phyloP scores from a whole-genome alignment of 2,888 invertebrate species.

The Tenthredo notha region DNA sequence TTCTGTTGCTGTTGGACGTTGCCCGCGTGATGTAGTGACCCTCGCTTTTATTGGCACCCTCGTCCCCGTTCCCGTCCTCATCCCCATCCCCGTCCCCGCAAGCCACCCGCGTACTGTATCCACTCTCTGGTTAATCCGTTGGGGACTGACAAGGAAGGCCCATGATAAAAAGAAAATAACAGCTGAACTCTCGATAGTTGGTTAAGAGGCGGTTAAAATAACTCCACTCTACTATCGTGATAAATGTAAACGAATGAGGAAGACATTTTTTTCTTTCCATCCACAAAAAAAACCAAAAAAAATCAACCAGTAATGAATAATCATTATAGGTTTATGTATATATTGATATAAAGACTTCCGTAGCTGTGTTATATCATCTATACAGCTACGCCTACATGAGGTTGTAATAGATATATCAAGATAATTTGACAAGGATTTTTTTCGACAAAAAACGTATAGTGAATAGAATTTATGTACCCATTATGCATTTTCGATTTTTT shows the following conservation, averaged over 20 bases:
- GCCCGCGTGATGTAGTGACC: slow-evolving; percentile 66
- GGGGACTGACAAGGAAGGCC: slow-evolving; percentile 43
- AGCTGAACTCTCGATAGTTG: background rate
- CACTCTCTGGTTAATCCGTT: slow-evolving; percentile 70
- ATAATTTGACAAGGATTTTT: background rate
- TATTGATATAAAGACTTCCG: background rate
- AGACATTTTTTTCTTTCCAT: too few species aligned
- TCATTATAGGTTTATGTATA: background rate
- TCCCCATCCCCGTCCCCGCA: slow-evolving; percentile 58
- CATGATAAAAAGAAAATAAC: slow-evolving; percentile 41
- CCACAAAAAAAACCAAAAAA: background rate
- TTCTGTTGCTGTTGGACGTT: slow-evolving; percentile 52
- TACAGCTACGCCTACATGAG: background rate
- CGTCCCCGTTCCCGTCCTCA: slow-evolving; percentile 60
- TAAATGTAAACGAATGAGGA: background rate
- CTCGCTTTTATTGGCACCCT: slow-evolving; percentile 70
- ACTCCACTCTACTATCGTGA: background rate
- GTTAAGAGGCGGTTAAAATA: slow-evolving; percentile 5
- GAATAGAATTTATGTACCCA: background rate
- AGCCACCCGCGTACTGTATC: slow-evolving; percentile 68
- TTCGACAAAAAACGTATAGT: background rate
- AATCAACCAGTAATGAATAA: slow-evolving; percentile 15
- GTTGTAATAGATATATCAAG: background rate
- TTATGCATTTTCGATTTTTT: slow-evolving; percentile 1
- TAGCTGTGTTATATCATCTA: background rate